Evolutionary conservation across 2,888 invertebrate species (phyloP), one percentile per base, ranked within the genome.

Genomic region (Cloeon dipterum): DNA sequence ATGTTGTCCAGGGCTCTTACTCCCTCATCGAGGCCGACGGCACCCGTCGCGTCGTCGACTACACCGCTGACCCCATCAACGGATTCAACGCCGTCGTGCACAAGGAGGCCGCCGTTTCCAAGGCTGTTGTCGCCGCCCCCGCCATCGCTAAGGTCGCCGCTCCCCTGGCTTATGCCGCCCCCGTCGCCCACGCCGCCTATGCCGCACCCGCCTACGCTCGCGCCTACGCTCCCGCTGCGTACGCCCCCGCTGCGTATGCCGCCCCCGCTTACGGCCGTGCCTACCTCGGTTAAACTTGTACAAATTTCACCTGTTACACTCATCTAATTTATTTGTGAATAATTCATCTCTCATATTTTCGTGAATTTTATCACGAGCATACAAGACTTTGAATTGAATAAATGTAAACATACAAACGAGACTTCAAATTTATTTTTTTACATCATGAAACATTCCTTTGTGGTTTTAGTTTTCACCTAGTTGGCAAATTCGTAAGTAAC

Each of bases 131-230:
- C 16, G 36, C 40, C 25, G 36, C 39, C 35, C 35, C 36, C n/a
- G 37, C 29, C n/a, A 20, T 25, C 21, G 18, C 36, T 13, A 32
- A 39, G 8, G 39, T 42, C 32, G 46, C 47, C 36, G 44, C 43
- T 34, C 42, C 40, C 32, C 21, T 16, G 29, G 44, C 42, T 41
- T 45, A 47, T 33, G 46, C 47, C 5, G 45, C 44, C 32, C 39
- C 42, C 26, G 45, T 43, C 14, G 46, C 46, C 37, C 42, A 44
- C 4, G 40, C 42, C 26, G 29, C 10, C 16, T 29, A 29, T 16
- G 29, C 29, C 16, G 29, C 29, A n/a, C 29, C 29, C 29, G 29
- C 20, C 10, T 29, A 29, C 29, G 29, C 7, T 11, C 29, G 13
- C 14, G 29, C 29, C 5, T 29, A 29, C 16, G 29, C 29, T n/a